phyloP scores from a whole-genome alignment of 2,888 invertebrate species.

The Tachystola acroxantha region DNA sequence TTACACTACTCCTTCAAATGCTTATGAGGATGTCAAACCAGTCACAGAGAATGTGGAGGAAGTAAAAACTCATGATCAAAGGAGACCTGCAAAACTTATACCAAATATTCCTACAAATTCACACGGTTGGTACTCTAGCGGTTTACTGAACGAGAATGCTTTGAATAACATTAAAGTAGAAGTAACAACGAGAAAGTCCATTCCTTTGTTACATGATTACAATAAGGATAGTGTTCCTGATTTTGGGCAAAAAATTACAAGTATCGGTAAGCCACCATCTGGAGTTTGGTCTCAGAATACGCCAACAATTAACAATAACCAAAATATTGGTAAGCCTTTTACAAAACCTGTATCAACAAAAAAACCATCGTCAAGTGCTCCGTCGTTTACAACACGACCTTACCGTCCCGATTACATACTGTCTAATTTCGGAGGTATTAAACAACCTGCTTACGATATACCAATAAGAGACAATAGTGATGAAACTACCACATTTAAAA shows the following conservation, averaged over 20 bases:
- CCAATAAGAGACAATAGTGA: conserved; percentile 64
- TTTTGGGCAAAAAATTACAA: conserved; percentile 61
- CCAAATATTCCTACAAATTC: conserved; percentile 63
- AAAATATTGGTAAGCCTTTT: conserved; percentile 58
- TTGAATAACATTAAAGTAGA: conserved; percentile 53
- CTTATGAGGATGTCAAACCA: conserved; percentile 29
- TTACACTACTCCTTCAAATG: conserved; percentile 22
- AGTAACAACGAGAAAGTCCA: conserved; percentile 58
- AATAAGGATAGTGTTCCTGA: conserved; percentile 43
- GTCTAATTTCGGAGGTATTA: conserved; percentile 46
- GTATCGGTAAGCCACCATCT: conserved; percentile 58
- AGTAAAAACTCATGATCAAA: conserved; percentile 32
- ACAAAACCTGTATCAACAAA: conserved; percentile 36
- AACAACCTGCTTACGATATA: conserved; percentile 67
- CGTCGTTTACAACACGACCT: conserved; percentile 39
- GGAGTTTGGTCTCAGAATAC: conserved; percentile 48
- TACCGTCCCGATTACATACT: conserved; percentile 51
- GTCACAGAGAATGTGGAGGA: conserved; percentile 38
- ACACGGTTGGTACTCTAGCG: conserved; percentile 69
- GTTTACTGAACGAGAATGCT: conserved; percentile 41
- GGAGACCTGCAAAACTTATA: conserved; percentile 53
- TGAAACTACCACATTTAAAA: conserved; percentile 42
- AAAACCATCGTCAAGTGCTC: conserved; percentile 23
- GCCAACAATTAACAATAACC: conserved; percentile 23
- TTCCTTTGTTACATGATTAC: conserved; percentile 54